Conservation (phyloP, 2,888 invertebrate genomes). For the Branchellion lobata region DNA sequence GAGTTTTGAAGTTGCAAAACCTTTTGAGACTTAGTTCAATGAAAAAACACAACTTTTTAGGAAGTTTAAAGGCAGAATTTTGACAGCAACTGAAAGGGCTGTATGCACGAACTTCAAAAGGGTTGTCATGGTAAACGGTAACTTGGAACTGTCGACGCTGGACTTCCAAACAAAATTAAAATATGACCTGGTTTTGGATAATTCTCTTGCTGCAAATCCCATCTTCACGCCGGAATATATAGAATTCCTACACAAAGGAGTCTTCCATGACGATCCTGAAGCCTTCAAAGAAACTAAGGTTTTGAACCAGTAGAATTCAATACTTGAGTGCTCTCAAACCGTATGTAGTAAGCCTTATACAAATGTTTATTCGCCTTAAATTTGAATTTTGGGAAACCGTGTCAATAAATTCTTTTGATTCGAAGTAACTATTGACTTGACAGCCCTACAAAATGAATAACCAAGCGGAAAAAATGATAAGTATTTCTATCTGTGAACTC, state of each 20-base stretch:
- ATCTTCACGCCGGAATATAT: not conserved
- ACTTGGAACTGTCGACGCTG: not conserved
- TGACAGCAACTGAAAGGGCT: not conserved
- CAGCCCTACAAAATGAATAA: too few species aligned
- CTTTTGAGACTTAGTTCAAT: too few species aligned
- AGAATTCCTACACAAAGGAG: conserved; percentile 1
- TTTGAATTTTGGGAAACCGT: too few species aligned
- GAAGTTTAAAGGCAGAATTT: not conserved
- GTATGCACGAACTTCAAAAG: not conserved
- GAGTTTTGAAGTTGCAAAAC: too few species aligned
- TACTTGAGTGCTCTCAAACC: too few species aligned
- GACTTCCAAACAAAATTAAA: not conserved
- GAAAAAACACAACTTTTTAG: too few species aligned
- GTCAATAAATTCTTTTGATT: too few species aligned
- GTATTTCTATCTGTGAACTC: not conserved
- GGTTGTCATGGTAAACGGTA: not conserved
- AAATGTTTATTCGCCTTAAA: too few species aligned
- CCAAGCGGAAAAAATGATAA: not conserved
- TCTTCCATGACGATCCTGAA: not conserved
- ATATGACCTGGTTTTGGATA: not conserved
- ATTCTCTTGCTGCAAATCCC: not conserved
- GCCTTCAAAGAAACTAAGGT: too few species aligned
- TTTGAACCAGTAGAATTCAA: too few species aligned
- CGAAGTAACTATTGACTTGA: too few species aligned
- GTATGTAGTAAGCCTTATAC: too few species aligned